These are phyloP conservation scores for Drosophila albomicans DNA, from an alignment of 1,140 invertebrate species.

Conservation along the genomic window DNA sequence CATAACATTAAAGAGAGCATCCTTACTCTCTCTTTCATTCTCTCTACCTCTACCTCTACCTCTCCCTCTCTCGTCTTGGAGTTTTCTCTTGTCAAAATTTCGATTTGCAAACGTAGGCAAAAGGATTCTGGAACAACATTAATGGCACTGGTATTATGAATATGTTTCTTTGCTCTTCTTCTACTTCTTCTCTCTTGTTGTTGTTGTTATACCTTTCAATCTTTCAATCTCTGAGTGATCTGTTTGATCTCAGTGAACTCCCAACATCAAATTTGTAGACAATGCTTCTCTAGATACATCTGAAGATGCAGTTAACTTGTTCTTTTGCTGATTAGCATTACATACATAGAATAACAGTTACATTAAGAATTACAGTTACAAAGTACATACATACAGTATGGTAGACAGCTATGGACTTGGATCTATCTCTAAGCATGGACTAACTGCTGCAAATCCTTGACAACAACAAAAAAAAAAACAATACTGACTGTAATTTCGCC, in stretches of 20 bases:
- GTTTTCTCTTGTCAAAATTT: constrained; percentile 10
- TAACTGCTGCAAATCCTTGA: constrained; percentile 15
- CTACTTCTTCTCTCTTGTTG: background rate
- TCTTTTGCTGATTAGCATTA: constrained; percentile 1
- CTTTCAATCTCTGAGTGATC: too few species aligned
- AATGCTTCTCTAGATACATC: too few species aligned
- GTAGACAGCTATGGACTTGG: constrained; percentile 39
- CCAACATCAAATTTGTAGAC: too few species aligned
- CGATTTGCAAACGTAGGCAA: constrained; percentile 28
- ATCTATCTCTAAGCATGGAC: constrained; percentile 29
- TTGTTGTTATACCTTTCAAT: too few species aligned
- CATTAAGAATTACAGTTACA: constrained; percentile 14
- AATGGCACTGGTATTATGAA: constrained; percentile 64
- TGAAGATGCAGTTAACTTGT: too few species aligned
- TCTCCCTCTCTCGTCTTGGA: background rate
- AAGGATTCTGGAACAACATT: constrained; percentile 69
- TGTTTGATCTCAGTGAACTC: too few species aligned
- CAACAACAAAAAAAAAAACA: constrained; percentile 16
- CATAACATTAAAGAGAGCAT: background rate
- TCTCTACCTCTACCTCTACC: background rate
- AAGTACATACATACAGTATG: constrained; percentile 15
- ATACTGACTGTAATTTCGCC: background rate
- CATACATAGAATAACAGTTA: constrained; percentile 7
- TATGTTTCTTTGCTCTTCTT: background rate
- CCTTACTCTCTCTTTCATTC: constrained; percentile 1